Base-by-base conservation (phyloP, 2,113 vertebrate species). In the Arenaria interpres region DNA sequence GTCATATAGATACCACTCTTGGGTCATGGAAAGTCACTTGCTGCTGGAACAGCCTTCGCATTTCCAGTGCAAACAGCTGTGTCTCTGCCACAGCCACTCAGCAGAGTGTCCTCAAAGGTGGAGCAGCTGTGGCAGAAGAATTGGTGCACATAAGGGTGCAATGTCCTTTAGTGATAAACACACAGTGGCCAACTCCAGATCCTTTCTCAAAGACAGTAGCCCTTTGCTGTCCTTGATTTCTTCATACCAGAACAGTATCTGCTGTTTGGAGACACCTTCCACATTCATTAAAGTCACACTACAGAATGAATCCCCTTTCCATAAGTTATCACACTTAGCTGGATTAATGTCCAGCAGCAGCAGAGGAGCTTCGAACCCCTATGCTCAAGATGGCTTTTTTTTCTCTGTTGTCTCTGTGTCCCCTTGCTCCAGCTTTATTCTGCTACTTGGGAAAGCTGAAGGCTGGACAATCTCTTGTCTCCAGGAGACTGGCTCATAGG, bases 331-430 rank as follows among this genome's bases (percentile, higher is more conserved):
- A 27, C 59, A 60, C 7, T 84, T 39, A 21, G 4, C 35, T 76
- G 33, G 46, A 28, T 12, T 18, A 18, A 46, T 39, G 54, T 64
- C 27, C 57, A 80, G 53, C 23, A 91, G 37, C n/a, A 72, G 2
- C 59, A 86, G 39, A 84, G 27, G 14, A 57, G 2, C 2, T 67
- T 57, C 63, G n/a, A 71, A 71, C 9, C 8, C 19, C 5, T 71
- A 0, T 59, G 8, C 5, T 80, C 43, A 22, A 72, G 28, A 11
- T 9, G 21, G 3, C 1, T 18, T 45, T 46, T 63, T 46, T 46
- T 27, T 1, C 37, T 51, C 56, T 54, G 9, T 7, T 64, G 0
- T 17, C 4, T 23, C 1, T 3, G 4, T 56, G 7, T 45, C 14
- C 7, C 9, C 6, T 25, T 72, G 12, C 5, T 62, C 35, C 39